Evolutionary conservation across 2,113 vertebrate genomes (phyloP).

Genomic region (Trematocara variabile): DNA sequence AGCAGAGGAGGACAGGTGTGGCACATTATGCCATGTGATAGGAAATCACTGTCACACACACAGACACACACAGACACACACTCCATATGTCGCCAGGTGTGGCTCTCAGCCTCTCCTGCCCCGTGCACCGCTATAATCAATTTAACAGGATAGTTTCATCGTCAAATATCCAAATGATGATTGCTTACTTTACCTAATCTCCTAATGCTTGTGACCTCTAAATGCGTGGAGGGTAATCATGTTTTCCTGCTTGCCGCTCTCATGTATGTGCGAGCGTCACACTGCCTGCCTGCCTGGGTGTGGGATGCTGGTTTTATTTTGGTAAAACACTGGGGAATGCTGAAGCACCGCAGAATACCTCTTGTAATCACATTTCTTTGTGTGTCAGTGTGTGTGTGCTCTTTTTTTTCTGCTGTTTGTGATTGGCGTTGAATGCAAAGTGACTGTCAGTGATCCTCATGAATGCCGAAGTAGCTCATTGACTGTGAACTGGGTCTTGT

Average conservation of each 20-base stretch:
- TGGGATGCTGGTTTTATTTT: conserved; percentile 52
- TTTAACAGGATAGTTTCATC: conserved; percentile 78
- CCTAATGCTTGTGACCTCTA: conserved; percentile 74
- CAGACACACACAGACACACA: neutral
- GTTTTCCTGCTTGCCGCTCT: conserved; percentile 45
- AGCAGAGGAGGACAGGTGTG: conserved; percentile 40
- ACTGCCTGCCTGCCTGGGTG: neutral
- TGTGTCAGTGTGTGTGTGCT: conserved; percentile 36
- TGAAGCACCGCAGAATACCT: conserved; percentile 60
- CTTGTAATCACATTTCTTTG: conserved; percentile 68
- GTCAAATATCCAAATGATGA: conserved; percentile 79
- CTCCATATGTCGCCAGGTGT: conserved; percentile 69
- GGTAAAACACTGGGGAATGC: conserved; percentile 63
- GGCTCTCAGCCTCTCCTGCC: conserved; percentile 59
- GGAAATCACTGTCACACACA: neutral
- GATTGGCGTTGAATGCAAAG: conserved; percentile 79
- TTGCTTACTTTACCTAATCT: conserved; percentile 77
- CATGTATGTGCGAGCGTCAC: conserved; percentile 21
- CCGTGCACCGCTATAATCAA: conserved; percentile 73
- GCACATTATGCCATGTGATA: conserved; percentile 27
- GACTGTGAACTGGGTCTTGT: conserved; percentile 78
- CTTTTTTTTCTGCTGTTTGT: conserved; percentile 66
- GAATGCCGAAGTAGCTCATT: conserved; percentile 78
- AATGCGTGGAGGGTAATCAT: conserved; percentile 59
- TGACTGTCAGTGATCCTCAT: conserved; percentile 78